Percentiles rank a stretch among this genome's conserved stretches.
These are phyloP conservation scores for Limanda limanda DNA, from an alignment of 2,113 vertebrate genomes.

Conservation along the genomic window DNA sequence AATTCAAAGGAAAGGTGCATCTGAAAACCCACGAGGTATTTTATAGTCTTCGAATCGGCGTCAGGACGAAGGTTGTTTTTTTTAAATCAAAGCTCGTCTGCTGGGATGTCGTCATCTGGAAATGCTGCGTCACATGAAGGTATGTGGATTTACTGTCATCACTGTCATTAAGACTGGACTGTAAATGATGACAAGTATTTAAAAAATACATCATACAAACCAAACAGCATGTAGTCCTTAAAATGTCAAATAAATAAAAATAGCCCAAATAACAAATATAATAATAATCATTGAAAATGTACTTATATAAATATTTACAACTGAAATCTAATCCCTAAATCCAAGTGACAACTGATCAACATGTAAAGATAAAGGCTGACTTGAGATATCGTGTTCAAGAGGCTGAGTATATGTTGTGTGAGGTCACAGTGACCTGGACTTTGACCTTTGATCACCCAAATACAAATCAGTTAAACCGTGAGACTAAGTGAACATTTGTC, in stretches of 20 bases:
- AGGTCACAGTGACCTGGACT: too few relatives aligned
- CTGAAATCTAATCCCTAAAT: too few relatives aligned
- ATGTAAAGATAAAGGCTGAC: too few relatives aligned
- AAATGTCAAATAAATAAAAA: too few relatives aligned
- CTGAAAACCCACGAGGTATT: not conserved
- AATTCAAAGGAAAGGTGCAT: not conserved
- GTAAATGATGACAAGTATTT: not conserved
- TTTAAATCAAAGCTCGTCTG: not conserved
- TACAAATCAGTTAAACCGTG: too few relatives aligned
- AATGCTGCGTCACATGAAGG: slow-evolving; percentile 72
- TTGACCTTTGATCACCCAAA: too few relatives aligned
- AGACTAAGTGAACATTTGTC: too few relatives aligned
- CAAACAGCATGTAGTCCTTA: too few relatives aligned
- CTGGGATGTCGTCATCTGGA: slow-evolving; percentile 66
- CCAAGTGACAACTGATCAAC: too few relatives aligned
- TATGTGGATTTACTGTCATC: slow-evolving; percentile 28
- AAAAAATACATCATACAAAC: not conserved
- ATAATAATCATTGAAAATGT: not conserved
- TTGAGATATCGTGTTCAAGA: too few relatives aligned
- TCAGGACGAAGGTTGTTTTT: not conserved
- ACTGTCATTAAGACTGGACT: not conserved
- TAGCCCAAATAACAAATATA: not conserved
- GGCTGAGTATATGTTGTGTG: too few relatives aligned
- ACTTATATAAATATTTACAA: too few relatives aligned
- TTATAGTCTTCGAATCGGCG: not conserved